phyloP scores from a whole-genome alignment of 2,888 invertebrate species.

The Lasioglossum malachurum region DNA sequence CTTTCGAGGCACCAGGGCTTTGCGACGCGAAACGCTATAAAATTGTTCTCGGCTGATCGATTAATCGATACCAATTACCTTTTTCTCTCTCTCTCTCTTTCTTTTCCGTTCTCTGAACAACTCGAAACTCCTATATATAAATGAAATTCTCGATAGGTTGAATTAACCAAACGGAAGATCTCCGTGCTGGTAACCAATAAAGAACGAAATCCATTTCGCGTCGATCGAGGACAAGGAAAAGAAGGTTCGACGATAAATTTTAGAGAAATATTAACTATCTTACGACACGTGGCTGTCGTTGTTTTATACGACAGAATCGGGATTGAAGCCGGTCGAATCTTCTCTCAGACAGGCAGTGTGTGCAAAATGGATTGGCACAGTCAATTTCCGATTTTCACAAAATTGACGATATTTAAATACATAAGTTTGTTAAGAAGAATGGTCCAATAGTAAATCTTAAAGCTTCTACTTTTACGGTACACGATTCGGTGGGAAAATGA shows the following conservation, averaged over 20 bases:
- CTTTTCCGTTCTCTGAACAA: neutral
- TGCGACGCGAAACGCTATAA: conserved; percentile 24
- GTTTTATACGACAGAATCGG: neutral
- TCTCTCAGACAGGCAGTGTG: neutral
- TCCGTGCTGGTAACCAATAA: neutral
- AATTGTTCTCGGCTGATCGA: conserved; percentile 44
- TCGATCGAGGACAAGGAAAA: neutral
- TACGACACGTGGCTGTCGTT: neutral
- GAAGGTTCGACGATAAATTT: neutral
- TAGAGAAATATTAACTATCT: neutral
- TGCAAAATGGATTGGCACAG: neutral
- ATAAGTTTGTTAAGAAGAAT: neutral
- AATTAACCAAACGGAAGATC: conserved; percentile 1
- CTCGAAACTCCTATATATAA: neutral
- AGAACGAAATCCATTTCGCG: neutral
- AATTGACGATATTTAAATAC: neutral
- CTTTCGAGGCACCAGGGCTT: conserved; percentile 30
- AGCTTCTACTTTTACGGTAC: neutral
- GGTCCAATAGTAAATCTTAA: neutral
- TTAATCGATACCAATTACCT: conserved; percentile 42
- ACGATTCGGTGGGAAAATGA: neutral
- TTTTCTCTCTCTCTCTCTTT: neutral
- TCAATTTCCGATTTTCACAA: neutral
- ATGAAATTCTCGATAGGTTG: conserved; percentile 1
- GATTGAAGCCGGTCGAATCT: conserved; percentile 13